Percentiles rank a stretch among this genome's conserved stretches.
These are phyloP conservation scores for Epiblema foenella DNA, from an alignment of 2,888 invertebrate species.

Conservation along the genomic window DNA sequence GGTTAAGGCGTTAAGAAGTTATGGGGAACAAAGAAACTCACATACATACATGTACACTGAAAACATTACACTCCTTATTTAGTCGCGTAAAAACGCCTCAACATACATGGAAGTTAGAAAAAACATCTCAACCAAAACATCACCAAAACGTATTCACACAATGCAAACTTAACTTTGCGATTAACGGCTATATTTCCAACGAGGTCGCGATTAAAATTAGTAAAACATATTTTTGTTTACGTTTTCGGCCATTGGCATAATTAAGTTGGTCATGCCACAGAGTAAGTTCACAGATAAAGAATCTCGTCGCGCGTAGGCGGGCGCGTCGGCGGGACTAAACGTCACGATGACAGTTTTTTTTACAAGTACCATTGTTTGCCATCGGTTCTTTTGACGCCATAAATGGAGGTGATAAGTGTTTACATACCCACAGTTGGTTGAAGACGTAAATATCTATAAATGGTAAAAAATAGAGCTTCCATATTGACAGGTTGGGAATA, in stretches of 20 bases:
- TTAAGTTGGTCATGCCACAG: slow-evolving; percentile 15
- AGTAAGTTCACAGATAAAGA: slow-evolving; percentile 39
- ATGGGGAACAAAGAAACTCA: no score
- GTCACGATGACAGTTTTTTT: slow-evolving; percentile 59
- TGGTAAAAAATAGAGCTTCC: slow-evolving; percentile 46
- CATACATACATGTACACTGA: no score
- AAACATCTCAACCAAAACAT: slow-evolving; percentile 22
- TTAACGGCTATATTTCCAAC: not conserved
- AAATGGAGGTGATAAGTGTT: slow-evolving; percentile 54
- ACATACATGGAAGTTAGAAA: slow-evolving; percentile 1
- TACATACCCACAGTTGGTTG: slow-evolving; percentile 50
- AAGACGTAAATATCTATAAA: slow-evolving; percentile 46
- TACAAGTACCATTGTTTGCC: slow-evolving; percentile 49
- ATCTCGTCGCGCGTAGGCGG: slow-evolving; percentile 44
- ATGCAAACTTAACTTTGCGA: slow-evolving; percentile 14
- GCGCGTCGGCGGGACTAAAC: slow-evolving; percentile 58
- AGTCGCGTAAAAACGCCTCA: slow-evolving; percentile 13
- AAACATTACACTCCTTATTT: no score
- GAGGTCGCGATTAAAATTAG: not conserved
- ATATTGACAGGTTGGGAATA: slow-evolving; percentile 36
- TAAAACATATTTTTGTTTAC: slow-evolving; percentile 14
- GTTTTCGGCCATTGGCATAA: slow-evolving; percentile 5
- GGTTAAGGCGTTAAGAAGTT: no score
- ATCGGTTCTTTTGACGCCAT: slow-evolving; percentile 54
- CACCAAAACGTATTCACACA: slow-evolving; percentile 10